Evolutionary conservation across 2,797 vertebrate species (phyloP).

Genomic region (Capromys pilorides): DNA sequence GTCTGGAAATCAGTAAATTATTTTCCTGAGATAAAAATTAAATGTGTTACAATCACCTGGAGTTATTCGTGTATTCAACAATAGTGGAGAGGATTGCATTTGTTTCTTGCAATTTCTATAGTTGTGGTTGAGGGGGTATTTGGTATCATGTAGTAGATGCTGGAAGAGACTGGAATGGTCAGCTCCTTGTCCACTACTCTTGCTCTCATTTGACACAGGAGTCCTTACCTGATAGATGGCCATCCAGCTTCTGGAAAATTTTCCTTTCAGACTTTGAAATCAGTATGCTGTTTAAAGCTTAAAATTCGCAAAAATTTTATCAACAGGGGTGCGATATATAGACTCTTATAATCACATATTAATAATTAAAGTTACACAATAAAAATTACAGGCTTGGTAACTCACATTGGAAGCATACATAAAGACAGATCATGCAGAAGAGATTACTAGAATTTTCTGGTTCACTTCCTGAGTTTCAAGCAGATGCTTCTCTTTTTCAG

Average conservation of each 20-base stretch:
- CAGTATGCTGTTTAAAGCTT: conserved; percentile 52
- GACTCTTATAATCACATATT: conserved; percentile 34
- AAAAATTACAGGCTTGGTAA: conserved; percentile 55
- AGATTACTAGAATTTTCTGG: conserved; percentile 53
- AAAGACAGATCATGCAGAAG: not conserved
- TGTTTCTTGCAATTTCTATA: conserved; percentile 7
- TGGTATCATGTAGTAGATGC: not conserved
- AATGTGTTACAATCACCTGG: conserved; percentile 34
- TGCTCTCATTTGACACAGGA: not conserved
- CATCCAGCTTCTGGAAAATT: not conserved
- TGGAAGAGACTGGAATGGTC: not conserved
- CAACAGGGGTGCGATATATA: not conserved
- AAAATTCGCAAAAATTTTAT: conserved; percentile 56
- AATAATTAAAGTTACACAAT: conserved; percentile 63
- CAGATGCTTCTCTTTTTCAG: conserved; percentile 61
- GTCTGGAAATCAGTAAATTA: conserved; percentile 5
- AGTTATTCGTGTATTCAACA: not conserved
- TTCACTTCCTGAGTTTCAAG: conserved; percentile 49
- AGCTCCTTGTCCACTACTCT: not conserved
- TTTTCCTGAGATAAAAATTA: conserved; percentile 34
- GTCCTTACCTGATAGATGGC: not conserved
- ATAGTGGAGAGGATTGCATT: not conserved
- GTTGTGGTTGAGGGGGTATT: not conserved
- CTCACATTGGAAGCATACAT: not conserved
- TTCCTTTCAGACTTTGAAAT: conserved; percentile 53